Evolutionary conservation across 2,888 invertebrate species (phyloP), one percentile per base, ranked within the genome.

Genomic region (Odontocerum albicorne): DNA sequence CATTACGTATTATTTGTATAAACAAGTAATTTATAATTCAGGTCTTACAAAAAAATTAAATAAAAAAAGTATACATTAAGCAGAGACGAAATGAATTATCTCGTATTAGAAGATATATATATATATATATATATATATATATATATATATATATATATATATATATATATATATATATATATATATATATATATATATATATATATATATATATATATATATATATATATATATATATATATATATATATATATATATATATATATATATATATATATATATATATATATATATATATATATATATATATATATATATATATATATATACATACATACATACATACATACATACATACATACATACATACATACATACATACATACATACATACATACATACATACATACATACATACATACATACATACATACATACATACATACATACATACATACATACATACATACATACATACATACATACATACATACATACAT

Each of bases 221-320:
- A 35, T 12, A 35, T 35, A 35, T 12, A 35, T 35, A 35, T 12
- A 35, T 35, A 35, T 12, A 35, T 35, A 35, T 12, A 35, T 35
- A 35, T 12, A 35, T 35, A 35, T 12, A 35, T 35, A 35, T 12
- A 35, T 35, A 35, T 12, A 35, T 35, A 39, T 10, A 39, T 39
- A 39, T 16, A 39, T 39, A 39, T 16, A 39, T 39, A 39, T 16
- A 39, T 39, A 39, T 16, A 39, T 39, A 39, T 16, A 39, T 39
- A 39, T 16, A 39, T 39, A 39, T 16, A 39, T 39, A 39, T 16
- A 39, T 39, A 39, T 16, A 39, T 39, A 39, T 16, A 39, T 39
- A 39, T 16, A 39, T 39, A 39, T 16, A 39, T 39, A 39, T 16
- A 39, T 39, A 39, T 16, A 39, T 39, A 39, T 16, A 39, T 39